Percentiles rank a stretch among this genome's conserved stretches.
Conservation (phyloP, 2,113 vertebrate genomes). For the Toxotes jaculatrix region DNA sequence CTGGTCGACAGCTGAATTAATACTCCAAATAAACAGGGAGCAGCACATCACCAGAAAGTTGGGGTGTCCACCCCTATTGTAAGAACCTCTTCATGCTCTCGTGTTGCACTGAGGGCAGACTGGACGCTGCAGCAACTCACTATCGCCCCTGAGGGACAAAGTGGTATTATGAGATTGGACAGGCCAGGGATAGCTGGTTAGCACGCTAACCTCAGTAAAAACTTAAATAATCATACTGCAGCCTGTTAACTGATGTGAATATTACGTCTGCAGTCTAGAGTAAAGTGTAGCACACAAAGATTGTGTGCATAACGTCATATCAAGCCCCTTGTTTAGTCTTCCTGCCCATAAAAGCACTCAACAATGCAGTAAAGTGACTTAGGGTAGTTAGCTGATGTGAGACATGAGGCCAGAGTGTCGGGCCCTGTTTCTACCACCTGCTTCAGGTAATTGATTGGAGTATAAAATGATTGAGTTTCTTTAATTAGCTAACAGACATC, state of each 20-base stretch:
- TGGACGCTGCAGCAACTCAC: too few species aligned
- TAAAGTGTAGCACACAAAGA: conserved; percentile 18
- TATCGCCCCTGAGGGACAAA: too few species aligned
- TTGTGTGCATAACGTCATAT: conserved; percentile 34
- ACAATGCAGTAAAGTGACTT: conserved; percentile 72
- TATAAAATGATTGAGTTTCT: conserved; percentile 80
- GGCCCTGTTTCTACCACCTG: conserved; percentile 67
- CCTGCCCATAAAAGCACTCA: conserved; percentile 54
- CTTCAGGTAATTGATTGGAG: conserved; percentile 82
- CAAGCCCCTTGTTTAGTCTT: conserved; percentile 41
- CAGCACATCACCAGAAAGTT: too few species aligned
- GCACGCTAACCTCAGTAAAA: too few species aligned
- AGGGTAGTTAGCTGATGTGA: conserved; percentile 66
- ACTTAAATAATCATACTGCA: background rate
- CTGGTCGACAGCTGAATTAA: too few species aligned
- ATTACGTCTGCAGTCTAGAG: background rate
- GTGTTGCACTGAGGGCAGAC: too few species aligned
- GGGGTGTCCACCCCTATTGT: too few species aligned
- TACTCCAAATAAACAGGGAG: too few species aligned
- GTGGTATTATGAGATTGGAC: too few species aligned
- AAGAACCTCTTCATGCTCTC: too few species aligned
- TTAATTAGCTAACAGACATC: conserved; percentile 84
- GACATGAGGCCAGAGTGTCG: conserved; percentile 66
- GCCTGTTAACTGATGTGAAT: background rate
- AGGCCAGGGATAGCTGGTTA: too few species aligned